Evolutionary conservation across 2,113 vertebrate species (phyloP).

Genomic region (Mobula hypostoma): DNA sequence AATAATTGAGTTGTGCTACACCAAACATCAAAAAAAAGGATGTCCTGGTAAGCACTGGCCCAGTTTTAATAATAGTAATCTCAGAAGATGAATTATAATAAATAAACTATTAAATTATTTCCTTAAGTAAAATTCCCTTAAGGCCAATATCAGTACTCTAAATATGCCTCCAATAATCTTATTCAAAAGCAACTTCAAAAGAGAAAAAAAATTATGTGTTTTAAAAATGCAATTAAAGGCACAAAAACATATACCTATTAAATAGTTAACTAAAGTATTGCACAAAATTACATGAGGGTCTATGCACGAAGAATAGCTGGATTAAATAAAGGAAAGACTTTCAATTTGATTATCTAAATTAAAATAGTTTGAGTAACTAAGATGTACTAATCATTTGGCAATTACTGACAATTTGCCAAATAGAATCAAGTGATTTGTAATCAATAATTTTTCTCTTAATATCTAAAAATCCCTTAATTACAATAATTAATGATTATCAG

Average conservation of each 20-base stretch:
- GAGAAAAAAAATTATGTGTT: background rate
- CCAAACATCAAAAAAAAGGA: background rate
- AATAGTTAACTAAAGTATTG: background rate
- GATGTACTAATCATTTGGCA: background rate
- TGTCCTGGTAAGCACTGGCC: background rate
- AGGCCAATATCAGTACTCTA: background rate
- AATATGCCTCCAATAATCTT: background rate
- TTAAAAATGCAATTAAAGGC: background rate
- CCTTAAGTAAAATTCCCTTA: background rate
- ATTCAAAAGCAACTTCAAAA: background rate
- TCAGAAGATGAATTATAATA: background rate
- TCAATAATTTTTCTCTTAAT: background rate
- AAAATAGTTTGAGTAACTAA: background rate
- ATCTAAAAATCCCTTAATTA: too few species aligned
- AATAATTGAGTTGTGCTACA: background rate
- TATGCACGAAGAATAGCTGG: background rate
- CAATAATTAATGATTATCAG: background rate
- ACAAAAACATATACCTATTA: background rate
- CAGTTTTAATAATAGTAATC: background rate
- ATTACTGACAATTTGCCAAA: background rate
- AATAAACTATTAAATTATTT: background rate
- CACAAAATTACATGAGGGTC: background rate
- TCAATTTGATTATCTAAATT: background rate
- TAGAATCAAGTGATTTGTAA: background rate
- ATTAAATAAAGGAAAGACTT: background rate